Base-by-base conservation (phyloP, 1,140 invertebrate species). In the Chelonus insularis region DNA sequence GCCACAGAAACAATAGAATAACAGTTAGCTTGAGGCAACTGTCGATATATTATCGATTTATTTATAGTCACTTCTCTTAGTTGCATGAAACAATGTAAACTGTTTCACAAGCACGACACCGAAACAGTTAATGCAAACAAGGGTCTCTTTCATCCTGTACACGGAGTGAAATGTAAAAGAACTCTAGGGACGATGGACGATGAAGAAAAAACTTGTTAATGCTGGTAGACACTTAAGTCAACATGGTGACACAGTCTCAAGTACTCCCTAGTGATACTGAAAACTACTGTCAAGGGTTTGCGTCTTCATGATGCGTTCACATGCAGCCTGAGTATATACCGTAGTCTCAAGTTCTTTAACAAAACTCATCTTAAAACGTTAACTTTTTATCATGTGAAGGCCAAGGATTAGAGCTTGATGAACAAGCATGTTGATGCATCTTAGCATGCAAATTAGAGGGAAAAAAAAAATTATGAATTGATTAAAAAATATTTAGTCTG, bases 171-270 rank as follows among this genome's bases (percentile, higher is more conserved):
- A 29, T 25, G 9, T 11, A 16, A 52, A 50, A 50, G 47, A 25
- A 12, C 20, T n/a, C 20, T 9, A 14, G 14, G 21, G 14, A 20
- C 11, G 14, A 25, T n/a, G 39, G 23, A 36, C 25, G 43, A 8
- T 51, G 23, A 34, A n/a, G 54, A 39, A 51, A 51, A 60, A 48
- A 50, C 47, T 60, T 60, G 58, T 54, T 60, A 60, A 60, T 54
- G 51, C 50, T 54, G 48, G 58, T 54, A 60, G 58, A 60, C 50
- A 52, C 58, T 60, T 54, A 37, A 60, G 58, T 60, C 58, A 60
- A 60, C 58, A 60, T 18, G 36, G 48, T 41, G 39, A 54, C 50
- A 52, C 36, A 37, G 58, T 60, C 58, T 60, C 58, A 50, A 60
- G 58, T 60, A 47, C 25, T 37, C 48, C 47, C 34, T 29, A 14